Conservation (phyloP, 2,888 invertebrate genomes). For the Pegoplata infirma region DNA sequence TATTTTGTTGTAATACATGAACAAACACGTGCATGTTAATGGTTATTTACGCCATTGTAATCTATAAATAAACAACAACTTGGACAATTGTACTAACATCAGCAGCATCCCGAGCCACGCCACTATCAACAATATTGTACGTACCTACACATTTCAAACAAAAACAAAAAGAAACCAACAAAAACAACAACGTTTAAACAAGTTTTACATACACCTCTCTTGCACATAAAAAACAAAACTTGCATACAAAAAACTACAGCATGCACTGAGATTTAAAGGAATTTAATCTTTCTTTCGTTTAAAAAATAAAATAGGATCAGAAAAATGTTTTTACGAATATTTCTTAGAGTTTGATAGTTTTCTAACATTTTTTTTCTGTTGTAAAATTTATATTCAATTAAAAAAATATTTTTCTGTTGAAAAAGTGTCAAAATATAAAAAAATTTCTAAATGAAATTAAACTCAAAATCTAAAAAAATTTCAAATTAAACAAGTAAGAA, state of each 20-base stretch:
- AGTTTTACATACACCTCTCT: constrained; percentile 4
- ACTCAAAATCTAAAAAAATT: too few species aligned
- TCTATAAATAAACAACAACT: constrained; percentile 56
- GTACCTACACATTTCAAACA: too few species aligned
- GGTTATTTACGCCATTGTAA: constrained; percentile 58
- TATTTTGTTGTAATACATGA: constrained; percentile 30
- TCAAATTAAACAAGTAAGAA: too few species aligned
- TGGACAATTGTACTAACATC: background rate
- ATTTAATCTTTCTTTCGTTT: background rate
- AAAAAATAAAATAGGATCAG: too few species aligned
- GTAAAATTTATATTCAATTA: too few species aligned
- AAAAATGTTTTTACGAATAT: too few species aligned
- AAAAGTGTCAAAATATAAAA: too few species aligned
- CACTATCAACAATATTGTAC: background rate
- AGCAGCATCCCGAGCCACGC: background rate
- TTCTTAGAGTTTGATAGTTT: too few species aligned
- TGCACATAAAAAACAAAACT: background rate
- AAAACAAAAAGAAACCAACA: constrained; percentile 8
- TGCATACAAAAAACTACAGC: background rate
- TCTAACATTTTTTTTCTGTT: too few species aligned
- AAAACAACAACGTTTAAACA: constrained; percentile 32
- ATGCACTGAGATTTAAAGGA: background rate
- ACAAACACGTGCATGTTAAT: constrained; percentile 52
- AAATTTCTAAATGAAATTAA: too few species aligned
- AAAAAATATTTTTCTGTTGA: too few species aligned